Base-by-base conservation (phyloP, 2,113 vertebrate species). In the Prinia subflava region DNA sequence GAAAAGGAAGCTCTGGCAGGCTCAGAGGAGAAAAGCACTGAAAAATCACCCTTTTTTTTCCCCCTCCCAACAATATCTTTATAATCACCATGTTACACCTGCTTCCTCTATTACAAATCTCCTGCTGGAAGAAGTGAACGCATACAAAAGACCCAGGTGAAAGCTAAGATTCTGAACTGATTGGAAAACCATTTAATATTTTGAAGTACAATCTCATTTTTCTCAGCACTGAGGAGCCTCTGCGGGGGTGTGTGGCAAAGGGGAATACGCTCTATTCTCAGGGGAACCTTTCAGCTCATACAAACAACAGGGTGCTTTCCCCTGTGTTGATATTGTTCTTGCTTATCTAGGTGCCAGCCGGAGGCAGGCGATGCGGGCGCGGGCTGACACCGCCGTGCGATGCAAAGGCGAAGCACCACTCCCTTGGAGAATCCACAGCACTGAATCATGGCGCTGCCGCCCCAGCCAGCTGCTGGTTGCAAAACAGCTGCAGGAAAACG, bases 21-120 rank as follows among this genome's bases (percentile, higher is more conserved):
- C 78, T 96, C 79, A 88, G 74, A 92, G 80, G 60, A 97, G 87
- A 89, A 79, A 67, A 84, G 80, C 70, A 91, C 94, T 80, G 47
- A 89, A 89, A 96, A 94, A 52, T 70, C 52, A 19, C 85, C 60
- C 19, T 52, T 75, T 44, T 33, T 24, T 15, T 10, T 0, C 15
- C 39, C 39, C 6, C 12, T 52, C 46, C 39, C 73, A 86, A 89
- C 91, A 94, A 49, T 95, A 96, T 96, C 92, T 80, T 74, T 83
- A 92, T 83, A 97, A 97, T 97, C 97, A 94, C 62, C 67, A 47
- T 8, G 7, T 55, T 93, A 91, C 97, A 98, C 97, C 98, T 97
- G 98, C 96, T 98, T 98, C 97, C 98, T 98, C 94, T 88, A 91
- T 92, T 95, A 87, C 94, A 95, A 83, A 97, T 95, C 97, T 97